These are phyloP conservation scores for Acanthiza pusilla DNA, from an alignment of 2,797 vertebrate species.

Conservation along the genomic window DNA sequence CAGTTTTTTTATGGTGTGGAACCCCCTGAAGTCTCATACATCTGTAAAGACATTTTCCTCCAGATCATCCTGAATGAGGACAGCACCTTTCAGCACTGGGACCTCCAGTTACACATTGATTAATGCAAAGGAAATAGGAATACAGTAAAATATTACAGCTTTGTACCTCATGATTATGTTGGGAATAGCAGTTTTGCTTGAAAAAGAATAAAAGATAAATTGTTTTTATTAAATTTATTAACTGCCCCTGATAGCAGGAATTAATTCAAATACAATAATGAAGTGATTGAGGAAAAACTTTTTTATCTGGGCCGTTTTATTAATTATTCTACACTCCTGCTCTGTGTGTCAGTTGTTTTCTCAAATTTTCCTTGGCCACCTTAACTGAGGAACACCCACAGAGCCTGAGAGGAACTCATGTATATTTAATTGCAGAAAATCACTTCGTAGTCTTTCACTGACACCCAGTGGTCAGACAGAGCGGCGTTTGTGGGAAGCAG, in stretches of 20 bases:
- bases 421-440: neutral
- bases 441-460: conserved; percentile 21
- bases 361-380: conserved; percentile 38
- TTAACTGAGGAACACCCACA: conserved; percentile 42
- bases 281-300: neutral
- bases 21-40: neutral
- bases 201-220: neutral
- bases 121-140: neutral
- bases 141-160: neutral
- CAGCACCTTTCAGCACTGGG: neutral
- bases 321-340: neutral
- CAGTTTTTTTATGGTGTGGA: neutral
- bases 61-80: neutral
- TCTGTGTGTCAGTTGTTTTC: neutral
- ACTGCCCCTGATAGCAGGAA: neutral
- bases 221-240: neutral
- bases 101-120: neutral
- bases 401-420: neutral
- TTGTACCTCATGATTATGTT: neutral
- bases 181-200: neutral
- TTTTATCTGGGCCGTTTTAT: neutral
- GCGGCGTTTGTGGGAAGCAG: neutral
- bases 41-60: neutral
- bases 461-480: conserved; percentile 52
- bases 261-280: neutral